Percentiles rank a stretch among this genome's conserved stretches.
Conservation (phyloP, 2,888 invertebrate genomes). For the Caenorhabditis sp. region DNA sequence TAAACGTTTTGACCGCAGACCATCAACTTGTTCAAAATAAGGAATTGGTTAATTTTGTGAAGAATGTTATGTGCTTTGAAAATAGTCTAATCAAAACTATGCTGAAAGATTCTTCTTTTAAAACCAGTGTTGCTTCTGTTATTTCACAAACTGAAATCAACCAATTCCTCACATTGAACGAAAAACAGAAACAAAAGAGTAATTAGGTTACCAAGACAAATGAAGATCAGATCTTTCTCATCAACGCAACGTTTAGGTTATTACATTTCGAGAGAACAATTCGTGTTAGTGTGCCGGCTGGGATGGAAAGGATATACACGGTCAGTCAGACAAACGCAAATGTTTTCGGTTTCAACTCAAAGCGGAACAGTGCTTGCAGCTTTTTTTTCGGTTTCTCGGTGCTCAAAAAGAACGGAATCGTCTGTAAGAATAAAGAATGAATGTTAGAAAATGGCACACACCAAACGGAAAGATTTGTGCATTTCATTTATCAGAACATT, state of each 20-base stretch:
- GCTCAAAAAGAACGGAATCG: background rate
- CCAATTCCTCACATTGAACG: slow-evolving; percentile 26
- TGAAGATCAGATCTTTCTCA: slow-evolving; percentile 14
- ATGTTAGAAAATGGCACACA: slow-evolving; percentile 55
- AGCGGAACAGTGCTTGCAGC: background rate
- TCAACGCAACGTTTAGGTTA: slow-evolving; percentile 5
- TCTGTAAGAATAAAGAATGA: slow-evolving; percentile 35
- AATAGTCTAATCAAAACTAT: no score
- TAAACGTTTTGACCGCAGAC: background rate
- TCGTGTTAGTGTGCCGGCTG: slow-evolving; percentile 24
- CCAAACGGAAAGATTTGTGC: slow-evolving; percentile 39
- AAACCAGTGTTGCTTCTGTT: background rate
- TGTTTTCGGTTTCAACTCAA: slow-evolving; percentile 23
- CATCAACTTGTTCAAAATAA: background rate
- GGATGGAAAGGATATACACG: background rate
- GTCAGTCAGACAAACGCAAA: slow-evolving; percentile 35
- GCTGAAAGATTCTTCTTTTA: background rate
- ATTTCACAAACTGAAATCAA: slow-evolving; percentile 10
- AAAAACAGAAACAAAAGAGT: background rate
- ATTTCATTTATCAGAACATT: slow-evolving; percentile 15
- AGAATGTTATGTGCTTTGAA: no score
- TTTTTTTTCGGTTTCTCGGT: slow-evolving; percentile 5
- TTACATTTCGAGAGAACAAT: slow-evolving; percentile 3
- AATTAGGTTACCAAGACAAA: slow-evolving; percentile 53
- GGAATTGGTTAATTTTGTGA: slow-evolving; percentile 40